Evolutionary conservation across 2,888 invertebrate species (phyloP).

Genomic region (Agriopis aurantiaria): DNA sequence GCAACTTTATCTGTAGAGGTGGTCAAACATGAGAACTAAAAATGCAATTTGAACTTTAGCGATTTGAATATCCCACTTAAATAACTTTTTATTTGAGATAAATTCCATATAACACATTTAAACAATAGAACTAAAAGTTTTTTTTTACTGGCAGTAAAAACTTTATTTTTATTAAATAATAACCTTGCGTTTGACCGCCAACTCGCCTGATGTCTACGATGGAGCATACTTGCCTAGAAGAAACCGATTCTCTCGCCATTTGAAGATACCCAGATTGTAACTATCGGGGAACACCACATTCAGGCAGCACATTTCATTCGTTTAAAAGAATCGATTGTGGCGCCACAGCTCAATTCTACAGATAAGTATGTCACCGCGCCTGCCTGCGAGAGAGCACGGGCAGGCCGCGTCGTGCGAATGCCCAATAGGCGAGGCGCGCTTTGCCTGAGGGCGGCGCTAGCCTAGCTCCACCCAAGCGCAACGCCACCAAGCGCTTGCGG

Average conservation of each 20-base stretch:
- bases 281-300: too few species aligned
- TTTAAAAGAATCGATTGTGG: neutral
- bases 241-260: too few species aligned
- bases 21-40: neutral
- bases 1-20: neutral
- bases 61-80: neutral
- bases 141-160: neutral
- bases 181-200: too few species aligned
- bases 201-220: too few species aligned
- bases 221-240: too few species aligned
- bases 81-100: neutral
- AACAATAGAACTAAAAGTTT: neutral
- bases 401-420: constrained; percentile 35
- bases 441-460: constrained; percentile 68
- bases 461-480: constrained; percentile 64
- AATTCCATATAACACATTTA: neutral
- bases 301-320: too few species aligned
- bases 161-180: too few species aligned
- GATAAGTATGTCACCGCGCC: constrained; percentile 11
- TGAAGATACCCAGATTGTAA: too few species aligned
- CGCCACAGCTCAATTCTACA: neutral
- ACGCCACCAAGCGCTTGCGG: constrained; percentile 27
- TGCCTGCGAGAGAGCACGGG: constrained; percentile 2
- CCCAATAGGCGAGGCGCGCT: constrained; percentile 79
- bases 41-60: neutral